phyloP scores from a whole-genome alignment of 1,140 invertebrate species.

The Chionoecetes opilio region DNA sequence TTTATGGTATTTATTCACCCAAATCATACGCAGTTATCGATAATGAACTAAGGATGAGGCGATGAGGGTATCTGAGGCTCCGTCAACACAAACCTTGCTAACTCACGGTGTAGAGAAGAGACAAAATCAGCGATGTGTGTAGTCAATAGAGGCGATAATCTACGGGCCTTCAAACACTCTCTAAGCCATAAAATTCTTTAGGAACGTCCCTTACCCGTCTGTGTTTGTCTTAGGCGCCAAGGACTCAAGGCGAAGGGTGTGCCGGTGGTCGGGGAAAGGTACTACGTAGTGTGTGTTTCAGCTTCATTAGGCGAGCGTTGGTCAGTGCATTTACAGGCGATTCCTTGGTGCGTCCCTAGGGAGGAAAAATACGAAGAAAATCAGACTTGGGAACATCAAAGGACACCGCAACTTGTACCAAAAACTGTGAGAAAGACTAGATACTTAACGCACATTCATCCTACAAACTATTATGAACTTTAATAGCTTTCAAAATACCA shows the following conservation, averaged over 20 bases:
- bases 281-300: background rate
- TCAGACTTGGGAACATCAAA: too few relatives aligned
- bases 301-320: background rate
- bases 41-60: too few relatives aligned
- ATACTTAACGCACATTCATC: too few relatives aligned
- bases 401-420: too few relatives aligned
- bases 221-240: conserved; percentile 3
- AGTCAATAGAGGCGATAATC: background rate
- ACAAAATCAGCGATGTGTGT: background rate
- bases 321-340: background rate
- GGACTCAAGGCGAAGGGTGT: background rate
- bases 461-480: too few relatives aligned
- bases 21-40: too few relatives aligned
- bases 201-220: background rate
- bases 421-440: too few relatives aligned
- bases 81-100: background rate
- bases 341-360: too few relatives aligned
- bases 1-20: too few relatives aligned
- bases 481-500: too few relatives aligned
- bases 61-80: too few relatives aligned
- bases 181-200: background rate
- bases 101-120: background rate
- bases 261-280: background rate
- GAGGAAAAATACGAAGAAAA: too few relatives aligned
- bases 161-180: background rate